Evolutionary conservation across 2,888 invertebrate genomes (phyloP), one percentile per base, ranked within the genome.

Genomic region (Plebejus anna): DNA sequence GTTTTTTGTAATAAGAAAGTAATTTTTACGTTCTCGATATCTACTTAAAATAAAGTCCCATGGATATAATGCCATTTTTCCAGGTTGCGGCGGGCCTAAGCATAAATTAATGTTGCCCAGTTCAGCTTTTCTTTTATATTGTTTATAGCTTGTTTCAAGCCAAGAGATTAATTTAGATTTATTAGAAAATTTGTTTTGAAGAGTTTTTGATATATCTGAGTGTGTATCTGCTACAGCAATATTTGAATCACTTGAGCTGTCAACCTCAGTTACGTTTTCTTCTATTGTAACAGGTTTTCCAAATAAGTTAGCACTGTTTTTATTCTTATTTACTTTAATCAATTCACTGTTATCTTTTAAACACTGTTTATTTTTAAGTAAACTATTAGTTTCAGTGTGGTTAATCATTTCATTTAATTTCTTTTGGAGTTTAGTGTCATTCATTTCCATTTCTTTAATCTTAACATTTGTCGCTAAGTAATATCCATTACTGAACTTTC

Each of bases 41-140:
- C 92, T 84, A 77, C 82, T 84, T 80, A 91, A 84, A 80, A 92
- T 88, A 79, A 90, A 90, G 51, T 88, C 86, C 92, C 92, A 92
- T 0, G 87, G 84, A 80, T 90, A 87, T 78, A 90, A 80, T 59
- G 85, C 85, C 55, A 90, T 78, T 85, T 88, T 90, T 2, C 89
- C 89, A 75, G 75, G 78, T 79, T 80, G 83, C 2, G 92, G 92
- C 59, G 89, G 84, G 75, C 85, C 86, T 78, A 93, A 81, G 7
- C 81, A 79, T 75, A 81, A 82, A 82, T 84, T 89, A 6, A 82
- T 73, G 76, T 83, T 70, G n/a, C 90, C 89, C 76, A 80, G 77
- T 47, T 81, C 82, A 32, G 83, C 66, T 42, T 85, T 83, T 77
- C 88, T 80, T 83, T 89, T 91, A 80, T 89, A 89, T 75, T 83